phyloP scores from a whole-genome alignment of 2,888 invertebrate species.

The Conops quadrifasciatus region DNA sequence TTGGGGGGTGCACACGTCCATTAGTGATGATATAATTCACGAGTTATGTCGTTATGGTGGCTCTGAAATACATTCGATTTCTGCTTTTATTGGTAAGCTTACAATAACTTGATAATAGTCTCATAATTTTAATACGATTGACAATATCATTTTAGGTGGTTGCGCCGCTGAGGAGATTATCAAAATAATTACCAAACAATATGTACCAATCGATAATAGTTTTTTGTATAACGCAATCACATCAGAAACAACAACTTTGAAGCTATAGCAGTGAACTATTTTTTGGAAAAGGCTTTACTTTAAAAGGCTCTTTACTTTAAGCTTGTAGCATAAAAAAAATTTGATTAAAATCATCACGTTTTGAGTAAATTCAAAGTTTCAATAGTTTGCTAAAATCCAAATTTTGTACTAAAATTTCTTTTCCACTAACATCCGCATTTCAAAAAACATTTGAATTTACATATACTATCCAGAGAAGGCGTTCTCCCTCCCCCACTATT shows the following conservation, averaged over 20 bases:
- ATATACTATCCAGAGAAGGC: too few relatives aligned
- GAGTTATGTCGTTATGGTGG: conserved; percentile 96
- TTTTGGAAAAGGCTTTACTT: too few relatives aligned
- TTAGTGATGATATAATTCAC: conserved; percentile 93
- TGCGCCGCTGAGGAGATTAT: conserved; percentile 96
- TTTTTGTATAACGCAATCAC: conserved; percentile 95
- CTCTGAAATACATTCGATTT: conserved; percentile 92
- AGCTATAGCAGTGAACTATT: conserved; percentile 68
- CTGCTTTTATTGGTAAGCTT: conserved; percentile 79
- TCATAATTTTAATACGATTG: not conserved
- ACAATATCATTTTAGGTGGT: conserved; percentile 70
- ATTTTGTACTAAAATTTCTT: too few relatives aligned
- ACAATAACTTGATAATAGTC: conserved; percentile 7
- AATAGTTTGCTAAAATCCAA: too few relatives aligned
- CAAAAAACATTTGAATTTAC: too few relatives aligned
- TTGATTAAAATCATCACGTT: too few relatives aligned
- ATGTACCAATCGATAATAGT: conserved; percentile 94
- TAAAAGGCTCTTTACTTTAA: too few relatives aligned
- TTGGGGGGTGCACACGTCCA: conserved; percentile 80
- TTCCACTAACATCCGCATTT: too few relatives aligned
- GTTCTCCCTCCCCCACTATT: too few relatives aligned
- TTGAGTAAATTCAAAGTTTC: too few relatives aligned
- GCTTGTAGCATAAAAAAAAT: too few relatives aligned
- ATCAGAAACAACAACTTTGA: conserved; percentile 83
- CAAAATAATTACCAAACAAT: conserved; percentile 94